Conservation (phyloP, 1,140 invertebrate species). For the Eriosoma lanigerum region DNA sequence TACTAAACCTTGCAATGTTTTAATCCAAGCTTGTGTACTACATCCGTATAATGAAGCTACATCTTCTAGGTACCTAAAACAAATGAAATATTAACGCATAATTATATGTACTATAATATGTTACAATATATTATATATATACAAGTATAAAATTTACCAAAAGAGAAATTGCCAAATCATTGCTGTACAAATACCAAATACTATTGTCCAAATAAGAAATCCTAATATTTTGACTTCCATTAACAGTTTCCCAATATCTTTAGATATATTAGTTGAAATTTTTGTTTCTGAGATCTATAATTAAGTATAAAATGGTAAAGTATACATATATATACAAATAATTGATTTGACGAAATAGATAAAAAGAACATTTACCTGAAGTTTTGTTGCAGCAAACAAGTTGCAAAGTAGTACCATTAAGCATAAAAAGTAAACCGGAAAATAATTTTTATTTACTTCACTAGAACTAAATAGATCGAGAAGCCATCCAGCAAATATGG, state of each 20-base stretch:
- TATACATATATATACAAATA: too few relatives aligned
- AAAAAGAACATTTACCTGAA: too few relatives aligned
- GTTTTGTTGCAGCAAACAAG: conserved; percentile 66
- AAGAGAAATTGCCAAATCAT: conserved; percentile 88
- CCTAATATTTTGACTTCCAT: conserved; percentile 66
- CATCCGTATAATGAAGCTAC: conserved; percentile 62
- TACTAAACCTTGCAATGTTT: conserved; percentile 78
- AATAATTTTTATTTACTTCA: conserved; percentile 71
- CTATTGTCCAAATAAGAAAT: conserved; percentile 76
- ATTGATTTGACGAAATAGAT: too few relatives aligned
- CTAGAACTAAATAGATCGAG: conserved; percentile 72
- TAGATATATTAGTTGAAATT: conserved; percentile 66
- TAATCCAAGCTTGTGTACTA: conserved; percentile 64
- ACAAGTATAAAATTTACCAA: conserved; percentile 60
- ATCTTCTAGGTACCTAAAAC: conserved; percentile 68
- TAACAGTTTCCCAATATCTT: conserved; percentile 67
- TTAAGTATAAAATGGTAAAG: conserved; percentile 31
- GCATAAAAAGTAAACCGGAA: conserved; percentile 74
- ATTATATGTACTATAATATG: not conserved
- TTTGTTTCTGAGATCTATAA: conserved; percentile 65
- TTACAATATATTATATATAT: not conserved
- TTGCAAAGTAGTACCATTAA: conserved; percentile 69
- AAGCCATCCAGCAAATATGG: conserved; percentile 72
- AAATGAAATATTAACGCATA: not conserved
- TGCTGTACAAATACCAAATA: conserved; percentile 80